Conservation (phyloP, 2,797 vertebrate species). For the Clarias fuscus region DNA sequence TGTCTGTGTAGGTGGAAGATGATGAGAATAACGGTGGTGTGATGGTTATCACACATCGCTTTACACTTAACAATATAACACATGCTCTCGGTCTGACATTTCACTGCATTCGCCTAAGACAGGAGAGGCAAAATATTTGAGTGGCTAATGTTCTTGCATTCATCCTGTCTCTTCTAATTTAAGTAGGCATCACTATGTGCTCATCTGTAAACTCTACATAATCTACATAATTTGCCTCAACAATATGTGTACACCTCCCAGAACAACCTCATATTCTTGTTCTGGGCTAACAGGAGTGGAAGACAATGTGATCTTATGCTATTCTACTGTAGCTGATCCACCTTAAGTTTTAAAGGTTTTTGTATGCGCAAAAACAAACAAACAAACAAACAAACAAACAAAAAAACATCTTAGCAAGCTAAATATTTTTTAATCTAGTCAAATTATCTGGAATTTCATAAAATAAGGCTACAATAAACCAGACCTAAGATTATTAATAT, state of each 20-base stretch:
- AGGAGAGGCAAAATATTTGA: background rate
- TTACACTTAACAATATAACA: background rate
- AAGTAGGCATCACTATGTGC: background rate
- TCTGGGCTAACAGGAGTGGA: too few species aligned
- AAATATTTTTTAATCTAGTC: too few species aligned
- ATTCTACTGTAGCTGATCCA: too few species aligned
- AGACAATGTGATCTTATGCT: too few species aligned
- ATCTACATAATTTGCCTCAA: background rate
- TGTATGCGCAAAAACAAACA: too few species aligned
- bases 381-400: too few species aligned
- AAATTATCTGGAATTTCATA: too few species aligned
- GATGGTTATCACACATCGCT: background rate
- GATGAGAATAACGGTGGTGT: background rate
- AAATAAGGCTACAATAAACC: too few species aligned
- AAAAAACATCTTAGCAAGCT: too few species aligned
- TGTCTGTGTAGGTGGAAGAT: constrained; percentile 7
- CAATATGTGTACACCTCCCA: background rate
- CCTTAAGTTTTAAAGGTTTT: too few species aligned
- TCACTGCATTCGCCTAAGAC: background rate
- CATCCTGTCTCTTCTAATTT: background rate
- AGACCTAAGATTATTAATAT: too few species aligned
- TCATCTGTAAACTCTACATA: background rate
- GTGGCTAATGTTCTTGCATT: background rate
- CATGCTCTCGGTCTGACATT: background rate
- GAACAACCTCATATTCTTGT: too few species aligned